Base-by-base conservation (phyloP, 1,140 invertebrate genomes). In the Drosophila sp. region DNA sequence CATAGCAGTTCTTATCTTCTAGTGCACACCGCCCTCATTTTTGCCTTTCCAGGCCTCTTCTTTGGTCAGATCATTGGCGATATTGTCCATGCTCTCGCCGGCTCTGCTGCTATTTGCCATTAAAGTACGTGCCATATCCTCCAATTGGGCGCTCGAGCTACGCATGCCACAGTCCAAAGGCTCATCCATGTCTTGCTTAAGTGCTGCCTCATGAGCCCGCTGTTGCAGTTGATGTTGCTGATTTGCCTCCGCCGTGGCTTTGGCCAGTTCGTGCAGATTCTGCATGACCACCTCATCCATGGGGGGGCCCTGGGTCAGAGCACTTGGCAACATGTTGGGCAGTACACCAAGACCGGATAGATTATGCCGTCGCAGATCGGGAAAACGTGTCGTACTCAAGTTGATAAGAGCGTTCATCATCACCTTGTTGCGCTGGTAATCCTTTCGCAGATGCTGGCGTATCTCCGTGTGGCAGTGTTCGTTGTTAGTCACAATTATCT, bases 391-490 rank as follows among this genome's bases (percentile, higher is more conserved):
- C 1, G 84, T 78, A 38, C 82, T 91, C 33, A 91, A 60, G 67
- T 91, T 91, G 30, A 91, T 84, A 11, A 91, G 29, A 0, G 91
- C 90, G 66, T 91, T 91, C 90, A 92, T 91, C 85, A 92, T 91
- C n/a, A 91, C 89, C 77, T 92, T 91, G 66, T 92, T 91, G 5
- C 91, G 81, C 57, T 92, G 91, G 71, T 92, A 92, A 35, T 92
- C 91, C 73, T 92, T 92, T 60, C 91, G 90, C 60, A 92, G 66
- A 66, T 92, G 91, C 63, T 92, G 91, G 1, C 91, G 84, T 41
- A 92, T 92, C 76, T 92, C 91, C 5, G 91, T 92, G 60, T 92
- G 91, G 66, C 91, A 92, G 54, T 92, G 91, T 64, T 92, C 91
- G 56, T 92, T 92, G 71, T 92, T 92, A 2, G 91, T 92, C 7